Conservation (phyloP, 1,140 invertebrate genomes). For the Drosophila nannoptera region DNA sequence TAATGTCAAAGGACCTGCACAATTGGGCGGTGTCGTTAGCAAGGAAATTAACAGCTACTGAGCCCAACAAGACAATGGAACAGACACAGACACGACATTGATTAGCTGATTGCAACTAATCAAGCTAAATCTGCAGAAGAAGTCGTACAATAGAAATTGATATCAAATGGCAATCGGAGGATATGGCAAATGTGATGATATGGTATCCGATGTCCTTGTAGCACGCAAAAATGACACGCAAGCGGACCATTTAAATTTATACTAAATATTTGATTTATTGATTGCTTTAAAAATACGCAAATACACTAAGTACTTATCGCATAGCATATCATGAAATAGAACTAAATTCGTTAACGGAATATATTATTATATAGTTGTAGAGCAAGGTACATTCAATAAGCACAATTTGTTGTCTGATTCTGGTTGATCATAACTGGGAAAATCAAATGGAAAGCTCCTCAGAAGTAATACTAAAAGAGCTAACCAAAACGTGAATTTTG, state of each 20-base stretch:
- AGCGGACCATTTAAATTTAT: conserved; percentile 11
- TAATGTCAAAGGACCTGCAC: conserved; percentile 56
- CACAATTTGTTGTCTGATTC: conserved; percentile 28
- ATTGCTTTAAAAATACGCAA: conserved; percentile 42
- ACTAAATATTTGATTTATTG: conserved; percentile 41
- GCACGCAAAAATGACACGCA: background rate
- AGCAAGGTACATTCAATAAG: conserved; percentile 28
- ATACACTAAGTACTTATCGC: conserved; percentile 34
- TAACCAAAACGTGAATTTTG: conserved; percentile 38
- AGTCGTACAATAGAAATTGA: background rate
- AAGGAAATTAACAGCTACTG: conserved; percentile 32
- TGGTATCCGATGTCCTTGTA: too few relatives aligned
- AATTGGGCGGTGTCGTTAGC: conserved; percentile 40
- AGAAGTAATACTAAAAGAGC: conserved; percentile 53
- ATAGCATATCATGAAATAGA: conserved; percentile 9
- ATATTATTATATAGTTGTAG: background rate
- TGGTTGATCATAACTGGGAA: conserved; percentile 7
- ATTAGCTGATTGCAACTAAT: background rate
- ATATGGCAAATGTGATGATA: too few relatives aligned
- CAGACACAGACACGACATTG: too few relatives aligned
- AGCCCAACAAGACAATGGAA: too few relatives aligned
- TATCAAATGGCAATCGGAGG: too few relatives aligned
- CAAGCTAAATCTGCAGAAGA: background rate
- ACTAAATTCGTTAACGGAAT: conserved; percentile 39
- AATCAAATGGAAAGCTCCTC: background rate